Conservation (phyloP, 2,797 vertebrate species). For the Leptodactylus fallax region DNA sequence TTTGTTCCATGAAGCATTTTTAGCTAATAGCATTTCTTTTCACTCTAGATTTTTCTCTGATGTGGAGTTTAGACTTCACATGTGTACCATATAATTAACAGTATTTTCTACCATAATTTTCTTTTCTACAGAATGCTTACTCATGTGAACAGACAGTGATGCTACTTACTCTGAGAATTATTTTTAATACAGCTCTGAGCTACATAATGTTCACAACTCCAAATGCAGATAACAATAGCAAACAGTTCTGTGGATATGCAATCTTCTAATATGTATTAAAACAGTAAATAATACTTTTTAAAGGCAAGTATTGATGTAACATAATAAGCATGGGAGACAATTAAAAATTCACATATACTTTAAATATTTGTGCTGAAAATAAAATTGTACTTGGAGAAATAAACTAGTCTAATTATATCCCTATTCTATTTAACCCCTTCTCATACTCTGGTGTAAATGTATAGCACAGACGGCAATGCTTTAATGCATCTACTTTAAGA, state of each 20-base stretch:
- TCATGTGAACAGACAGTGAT: constrained; percentile 51
- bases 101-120: constrained; percentile 62
- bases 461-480: neutral
- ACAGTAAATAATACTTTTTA: neutral
- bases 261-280: neutral
- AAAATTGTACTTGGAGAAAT: neutral
- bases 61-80: constrained; percentile 52
- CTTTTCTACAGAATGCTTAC: constrained; percentile 53
- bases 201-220: constrained; percentile 16
- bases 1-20: constrained; percentile 47
- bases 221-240: constrained; percentile 38
- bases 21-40: constrained; percentile 50
- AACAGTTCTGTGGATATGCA: neutral
- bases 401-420: neutral
- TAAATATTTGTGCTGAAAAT: neutral
- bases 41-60: constrained; percentile 52
- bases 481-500: no score
- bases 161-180: constrained; percentile 44
- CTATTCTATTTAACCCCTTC: neutral
- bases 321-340: neutral
- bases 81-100: constrained; percentile 55
- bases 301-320: neutral
- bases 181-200: constrained; percentile 45
- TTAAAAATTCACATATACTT: neutral
- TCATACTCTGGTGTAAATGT: neutral